Conservation (phyloP, 2,797 vertebrate species). For the Pseudochromis fuscus region DNA sequence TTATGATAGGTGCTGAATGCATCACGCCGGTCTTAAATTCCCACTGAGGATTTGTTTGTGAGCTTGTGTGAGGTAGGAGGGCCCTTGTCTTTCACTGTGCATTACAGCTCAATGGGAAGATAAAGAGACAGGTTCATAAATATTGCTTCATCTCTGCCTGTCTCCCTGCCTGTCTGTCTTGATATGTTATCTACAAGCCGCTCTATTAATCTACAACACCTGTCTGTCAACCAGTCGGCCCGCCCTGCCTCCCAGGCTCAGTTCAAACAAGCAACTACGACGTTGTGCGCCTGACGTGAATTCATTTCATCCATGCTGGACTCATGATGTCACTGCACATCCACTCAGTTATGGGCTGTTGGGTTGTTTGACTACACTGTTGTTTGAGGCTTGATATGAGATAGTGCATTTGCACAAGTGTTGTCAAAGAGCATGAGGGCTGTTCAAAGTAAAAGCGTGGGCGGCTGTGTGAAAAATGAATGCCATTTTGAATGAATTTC, state of each 20-base stretch:
- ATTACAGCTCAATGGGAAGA: slow-evolving; percentile 54
- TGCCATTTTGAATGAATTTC: slow-evolving; percentile 45
- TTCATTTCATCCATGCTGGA: slow-evolving; percentile 33
- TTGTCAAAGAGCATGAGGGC: slow-evolving; percentile 44
- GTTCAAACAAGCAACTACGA: slow-evolving; percentile 13
- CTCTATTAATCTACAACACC: slow-evolving; percentile 26
- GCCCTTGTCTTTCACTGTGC: slow-evolving; percentile 44
- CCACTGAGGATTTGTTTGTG: slow-evolving; percentile 49
- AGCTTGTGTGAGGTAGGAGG: slow-evolving; percentile 38
- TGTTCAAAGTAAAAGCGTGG: slow-evolving; percentile 24
- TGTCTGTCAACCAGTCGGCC: slow-evolving; percentile 18
- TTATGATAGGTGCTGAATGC: slow-evolving; percentile 61
- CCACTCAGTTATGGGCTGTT: not conserved
- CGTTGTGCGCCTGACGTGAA: slow-evolving; percentile 20
- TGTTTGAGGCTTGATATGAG: slow-evolving; percentile 8
- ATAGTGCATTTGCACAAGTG: slow-evolving; percentile 40
- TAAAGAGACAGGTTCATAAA: slow-evolving; percentile 56
- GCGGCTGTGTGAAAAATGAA: slow-evolving; percentile 59
- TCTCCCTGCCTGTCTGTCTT: slow-evolving; percentile 19
- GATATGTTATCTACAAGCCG: slow-evolving; percentile 6
- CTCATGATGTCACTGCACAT: slow-evolving; percentile 11
- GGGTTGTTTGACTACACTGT: slow-evolving; percentile 6
- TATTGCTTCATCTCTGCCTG: slow-evolving; percentile 41
- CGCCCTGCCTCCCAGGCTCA: slow-evolving; percentile 21
- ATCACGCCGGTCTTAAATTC: slow-evolving; percentile 33